A percentile compares a stretch with the other conserved stretches of the same genome.
phyloP scores from a whole-genome alignment of 2,113 vertebrate genomes.

The Pseudonaja textilis region DNA sequence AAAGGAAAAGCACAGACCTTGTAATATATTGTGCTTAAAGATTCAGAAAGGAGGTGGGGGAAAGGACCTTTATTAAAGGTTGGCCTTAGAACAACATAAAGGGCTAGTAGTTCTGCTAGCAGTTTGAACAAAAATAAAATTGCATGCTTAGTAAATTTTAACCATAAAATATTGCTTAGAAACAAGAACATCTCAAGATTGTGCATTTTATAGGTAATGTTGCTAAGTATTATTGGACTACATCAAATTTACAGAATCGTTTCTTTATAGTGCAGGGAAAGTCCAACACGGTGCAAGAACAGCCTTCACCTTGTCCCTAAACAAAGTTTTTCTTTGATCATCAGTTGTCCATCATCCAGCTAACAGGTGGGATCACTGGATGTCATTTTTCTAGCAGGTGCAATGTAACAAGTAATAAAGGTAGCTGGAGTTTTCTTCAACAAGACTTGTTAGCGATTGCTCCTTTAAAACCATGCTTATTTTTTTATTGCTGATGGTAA shows the following conservation, averaged over 20 bases:
- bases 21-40: not conserved
- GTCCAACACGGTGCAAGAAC: not conserved
- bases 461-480: fast-evolving
- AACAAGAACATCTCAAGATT: not conserved
- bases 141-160: not conserved
- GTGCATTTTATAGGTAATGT: not conserved
- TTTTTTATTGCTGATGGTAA: not conserved
- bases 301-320: not conserved
- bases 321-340: not conserved
- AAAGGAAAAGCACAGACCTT: not conserved
- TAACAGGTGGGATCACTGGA: not conserved
- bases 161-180: not conserved
- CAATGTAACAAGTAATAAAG: not conserved
- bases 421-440: not conserved
- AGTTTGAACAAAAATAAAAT: not conserved
- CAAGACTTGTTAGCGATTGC: not conserved
- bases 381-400: not conserved
- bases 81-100: not conserved
- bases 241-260: not conserved
- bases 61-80: not conserved
- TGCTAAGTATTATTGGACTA: not conserved
- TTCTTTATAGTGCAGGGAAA: not conserved
- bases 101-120: not conserved
- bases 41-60: not conserved
- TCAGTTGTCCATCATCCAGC: not conserved